Evolutionary conservation across 2,888 invertebrate species (phyloP), one percentile per base, ranked within the genome.

Genomic region (Iphiclides podalirius): DNA sequence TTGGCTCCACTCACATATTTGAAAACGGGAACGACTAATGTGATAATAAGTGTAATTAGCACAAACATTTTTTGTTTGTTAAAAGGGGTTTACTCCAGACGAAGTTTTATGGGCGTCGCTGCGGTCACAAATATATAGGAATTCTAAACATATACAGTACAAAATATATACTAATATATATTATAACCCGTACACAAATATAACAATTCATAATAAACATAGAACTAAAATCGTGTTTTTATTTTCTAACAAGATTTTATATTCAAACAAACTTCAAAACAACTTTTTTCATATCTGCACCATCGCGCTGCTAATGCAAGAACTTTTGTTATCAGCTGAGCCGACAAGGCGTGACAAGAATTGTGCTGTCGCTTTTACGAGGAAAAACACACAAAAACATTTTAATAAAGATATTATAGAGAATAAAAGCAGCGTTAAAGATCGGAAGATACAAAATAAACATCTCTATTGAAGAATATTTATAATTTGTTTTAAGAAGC

Each of bases 341-440:
- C 35, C n/a, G 41, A 17, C 17, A 13, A 11, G 17, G 3, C 17
- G 40, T 41, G 26, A 47, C 28, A 17, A 36, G 20, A 47, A 47
- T 35, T 26, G 16, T 41, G 36, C 28, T 41, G 1, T 9, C 13
- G n/a, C 4, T 17, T 16, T 47, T 20, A 31, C 9, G n/a, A 47
- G 17, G 4, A 16, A 16, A 4, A 12, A 14, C n/a, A 12, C 23
- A 11, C 39, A 39, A 26, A 47, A 16, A 6, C 12, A 9, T 11
- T 6, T 16, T 12, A 1, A 26, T 26, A 26, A 8, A 4, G 26
- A 26, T 26, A 26, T 26, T 26, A 72, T 72, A 72, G 64, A 65
- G 72, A 9, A 26, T 26, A 26, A 70, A 66, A 66, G 68, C 72
- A 70, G 70, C 72, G 75, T 79, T 82, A 84, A 85, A 7, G 2